A percentile compares a stretch with the other conserved stretches of the same genome.
Conservation (phyloP, 2,113 vertebrate genomes). For the Myotis brandtii region DNA sequence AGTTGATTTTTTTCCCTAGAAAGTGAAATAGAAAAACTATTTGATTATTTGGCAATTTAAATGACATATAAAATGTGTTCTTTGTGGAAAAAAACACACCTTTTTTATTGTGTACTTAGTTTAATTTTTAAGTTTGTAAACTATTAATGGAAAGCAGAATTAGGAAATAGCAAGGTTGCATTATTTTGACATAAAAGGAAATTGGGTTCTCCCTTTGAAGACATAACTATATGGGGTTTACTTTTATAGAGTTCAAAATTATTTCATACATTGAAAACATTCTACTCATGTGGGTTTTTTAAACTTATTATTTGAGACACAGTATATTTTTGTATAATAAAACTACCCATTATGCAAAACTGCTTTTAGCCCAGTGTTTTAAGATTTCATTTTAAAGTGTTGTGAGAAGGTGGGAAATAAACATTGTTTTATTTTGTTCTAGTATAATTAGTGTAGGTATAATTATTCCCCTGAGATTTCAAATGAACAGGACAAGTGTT, state of each 20-base stretch:
- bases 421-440: slow-evolving; percentile 57
- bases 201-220: slow-evolving; percentile 52
- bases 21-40: slow-evolving; percentile 86
- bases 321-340: slow-evolving; percentile 18
- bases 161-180: not conserved
- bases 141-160: slow-evolving; percentile 56
- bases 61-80: slow-evolving; percentile 57
- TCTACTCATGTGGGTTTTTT: slow-evolving; percentile 55
- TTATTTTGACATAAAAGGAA: slow-evolving; percentile 60
- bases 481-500: slow-evolving; percentile 46
- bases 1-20: slow-evolving; percentile 86
- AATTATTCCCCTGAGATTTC: slow-evolving; percentile 59
- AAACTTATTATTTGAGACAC: slow-evolving; percentile 43
- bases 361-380: slow-evolving; percentile 56
- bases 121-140: slow-evolving; percentile 68
- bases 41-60: slow-evolving; percentile 78
- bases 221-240: slow-evolving; percentile 20
- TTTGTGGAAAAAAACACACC: slow-evolving; percentile 7
- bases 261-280: not conserved
- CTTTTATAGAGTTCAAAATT: not conserved
- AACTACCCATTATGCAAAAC: slow-evolving; percentile 40
- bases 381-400: slow-evolving; percentile 64
- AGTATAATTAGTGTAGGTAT: slow-evolving; percentile 44
- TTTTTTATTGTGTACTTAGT: slow-evolving; percentile 64
- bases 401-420: slow-evolving; percentile 62